Evolutionary conservation across 2,888 invertebrate species (phyloP).

Genomic region (Abrostola tripartita): DNA sequence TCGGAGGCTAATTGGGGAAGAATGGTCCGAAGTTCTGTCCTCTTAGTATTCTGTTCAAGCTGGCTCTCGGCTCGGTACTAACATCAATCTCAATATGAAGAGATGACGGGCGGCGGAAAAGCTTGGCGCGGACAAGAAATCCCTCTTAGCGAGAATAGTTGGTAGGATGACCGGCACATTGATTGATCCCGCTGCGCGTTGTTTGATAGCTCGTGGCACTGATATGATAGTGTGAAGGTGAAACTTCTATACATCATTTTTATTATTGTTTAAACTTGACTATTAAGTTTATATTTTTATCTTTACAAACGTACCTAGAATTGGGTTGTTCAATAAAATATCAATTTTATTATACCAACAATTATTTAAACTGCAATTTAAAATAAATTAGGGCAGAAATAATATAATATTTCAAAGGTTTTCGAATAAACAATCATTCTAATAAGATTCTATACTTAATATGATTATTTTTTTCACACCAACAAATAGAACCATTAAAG

Average conservation of each 20-base stretch:
- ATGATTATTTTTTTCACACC: no score
- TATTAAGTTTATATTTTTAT: not conserved
- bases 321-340: no score
- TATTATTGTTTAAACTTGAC: not conserved
- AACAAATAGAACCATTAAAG: no score
- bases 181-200: constrained; percentile 76
- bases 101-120: constrained; percentile 84
- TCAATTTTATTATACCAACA: no score
- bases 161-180: constrained; percentile 67
- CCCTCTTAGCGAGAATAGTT: constrained; percentile 80
- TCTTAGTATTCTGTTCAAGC: constrained; percentile 83
- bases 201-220: constrained; percentile 54
- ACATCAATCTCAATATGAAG: constrained; percentile 87
- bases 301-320: no score
- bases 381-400: no score
- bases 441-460: no score
- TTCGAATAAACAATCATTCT: no score
- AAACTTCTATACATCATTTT: not conserved
- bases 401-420: no score
- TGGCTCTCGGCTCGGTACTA: constrained; percentile 72
- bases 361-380: no score
- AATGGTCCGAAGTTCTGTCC: constrained; percentile 73
- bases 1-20: constrained; percentile 84
- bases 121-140: constrained; percentile 80
- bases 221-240: constrained; percentile 31